Evolutionary conservation across 2,888 invertebrate species (phyloP), one percentile per base, ranked within the genome.

Genomic region (Penaeus monodon): DNA sequence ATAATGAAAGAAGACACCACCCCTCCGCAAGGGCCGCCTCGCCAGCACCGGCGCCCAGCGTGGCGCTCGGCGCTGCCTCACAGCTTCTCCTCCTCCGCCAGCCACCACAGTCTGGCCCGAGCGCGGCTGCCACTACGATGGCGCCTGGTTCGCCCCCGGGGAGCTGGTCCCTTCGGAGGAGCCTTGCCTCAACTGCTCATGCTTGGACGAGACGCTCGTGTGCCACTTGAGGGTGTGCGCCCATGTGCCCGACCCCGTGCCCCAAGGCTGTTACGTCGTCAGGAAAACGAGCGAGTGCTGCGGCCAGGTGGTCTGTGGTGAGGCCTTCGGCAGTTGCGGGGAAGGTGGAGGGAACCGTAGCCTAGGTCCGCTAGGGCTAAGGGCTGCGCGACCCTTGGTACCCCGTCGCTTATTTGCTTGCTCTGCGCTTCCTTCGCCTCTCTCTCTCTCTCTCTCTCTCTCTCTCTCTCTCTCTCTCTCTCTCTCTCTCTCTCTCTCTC

Each of bases 141-240:
- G 95, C 57, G 94, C 94, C 85, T 94, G 94, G 93, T 95, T 95
- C 92, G 94, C 93, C 17, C 95, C 95, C 91, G 95, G 95, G 66
- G 91, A 91, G 33, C 93, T 94, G 70, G 92, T 94, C 88, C 92
- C 93, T 88, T 95, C 96, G 85, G 93, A 94, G 84, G 96, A 96
- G 92, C 95, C 96, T 57, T 97, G 97, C 92, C 93, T 97, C 86
- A 95, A 94, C 91, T 97, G 97, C 92, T 94, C 94, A 90, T 97
- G 97, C 92, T 94, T 93, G 77, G 94, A 94, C 82, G 95, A 95
- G 89, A 95, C 95, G 74, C 93, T 97, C 66, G 93, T 96, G 57
- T 97, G 97, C 92, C 95, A 96, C 82, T 94, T 96, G 88, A 94
- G 96, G 90, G 95, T 96, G 20, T 97, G 97, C 92, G 95, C 95